Evolutionary conservation across 2,113 vertebrate species (phyloP).

Genomic region (Odontophorus gujanensis): DNA sequence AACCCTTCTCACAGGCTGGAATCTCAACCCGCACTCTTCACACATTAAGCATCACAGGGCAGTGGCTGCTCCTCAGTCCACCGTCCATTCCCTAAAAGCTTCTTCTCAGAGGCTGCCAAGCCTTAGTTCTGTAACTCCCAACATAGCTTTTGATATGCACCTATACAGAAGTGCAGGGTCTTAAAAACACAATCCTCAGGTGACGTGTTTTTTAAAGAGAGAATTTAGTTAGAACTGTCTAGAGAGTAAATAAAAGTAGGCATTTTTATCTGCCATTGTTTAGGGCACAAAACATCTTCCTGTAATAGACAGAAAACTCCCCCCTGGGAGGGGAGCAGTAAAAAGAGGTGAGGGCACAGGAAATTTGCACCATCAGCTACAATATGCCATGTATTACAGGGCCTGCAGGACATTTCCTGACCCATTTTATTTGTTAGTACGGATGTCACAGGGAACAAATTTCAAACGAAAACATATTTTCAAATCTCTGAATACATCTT

Average conservation of each 20-base stretch:
- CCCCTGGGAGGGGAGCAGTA: neutral
- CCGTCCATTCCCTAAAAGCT: neutral
- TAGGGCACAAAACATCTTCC: neutral
- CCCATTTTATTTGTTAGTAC: neutral
- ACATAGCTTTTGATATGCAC: neutral
- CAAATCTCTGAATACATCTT: neutral
- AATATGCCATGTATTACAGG: neutral
- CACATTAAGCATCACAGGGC: neutral
- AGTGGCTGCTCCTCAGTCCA: neutral
- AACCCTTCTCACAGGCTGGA: neutral
- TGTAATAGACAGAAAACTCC: neutral
- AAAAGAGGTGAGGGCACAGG: neutral
- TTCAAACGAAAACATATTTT: neutral
- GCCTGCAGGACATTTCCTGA: neutral
- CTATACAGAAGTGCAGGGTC: neutral
- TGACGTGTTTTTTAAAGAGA: neutral
- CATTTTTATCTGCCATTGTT: neutral
- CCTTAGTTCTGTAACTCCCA: neutral
- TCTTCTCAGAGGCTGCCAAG: neutral
- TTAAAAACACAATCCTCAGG: neutral
- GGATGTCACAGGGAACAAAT: neutral
- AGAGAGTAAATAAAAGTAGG: constrained; percentile 3
- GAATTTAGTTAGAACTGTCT: neutral
- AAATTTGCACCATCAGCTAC: neutral
- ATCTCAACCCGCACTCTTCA: neutral